phyloP scores from a whole-genome alignment of 2,888 invertebrate genomes.

The Vandiemenella viatica region DNA sequence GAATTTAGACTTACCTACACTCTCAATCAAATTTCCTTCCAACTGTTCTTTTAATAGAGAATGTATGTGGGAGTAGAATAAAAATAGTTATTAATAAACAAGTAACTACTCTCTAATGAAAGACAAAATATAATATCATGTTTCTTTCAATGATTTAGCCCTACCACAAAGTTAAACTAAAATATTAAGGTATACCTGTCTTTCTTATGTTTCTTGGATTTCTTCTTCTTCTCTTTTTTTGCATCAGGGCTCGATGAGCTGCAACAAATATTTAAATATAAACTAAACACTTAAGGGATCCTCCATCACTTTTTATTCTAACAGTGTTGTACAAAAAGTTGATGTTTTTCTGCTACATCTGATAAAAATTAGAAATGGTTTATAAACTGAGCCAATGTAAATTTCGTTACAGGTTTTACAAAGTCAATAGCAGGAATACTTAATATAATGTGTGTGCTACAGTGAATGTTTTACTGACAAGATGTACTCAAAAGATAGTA shows the following conservation, averaged over 20 bases:
- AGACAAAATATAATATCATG: neutral
- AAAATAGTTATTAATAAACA: constrained; percentile 3
- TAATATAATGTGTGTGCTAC: too few relatives aligned
- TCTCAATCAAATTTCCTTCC: constrained; percentile 16
- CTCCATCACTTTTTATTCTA: too few relatives aligned
- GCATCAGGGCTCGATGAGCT: constrained; percentile 25
- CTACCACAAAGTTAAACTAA: neutral
- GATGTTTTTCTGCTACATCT: too few relatives aligned
- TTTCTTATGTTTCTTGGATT: constrained; percentile 51
- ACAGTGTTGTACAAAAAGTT: too few relatives aligned
- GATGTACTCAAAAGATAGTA: too few relatives aligned
- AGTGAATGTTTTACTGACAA: too few relatives aligned
- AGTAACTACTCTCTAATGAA: neutral
- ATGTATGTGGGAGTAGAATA: constrained; percentile 20
- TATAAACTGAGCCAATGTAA: too few relatives aligned
- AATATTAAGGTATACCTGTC: constrained; percentile 37
- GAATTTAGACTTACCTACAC: constrained; percentile 24
- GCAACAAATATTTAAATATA: too few relatives aligned
- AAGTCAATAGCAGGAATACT: too few relatives aligned
- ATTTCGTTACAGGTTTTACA: too few relatives aligned
- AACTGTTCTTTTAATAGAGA: constrained; percentile 30
- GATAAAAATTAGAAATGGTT: too few relatives aligned
- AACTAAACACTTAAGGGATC: too few relatives aligned
- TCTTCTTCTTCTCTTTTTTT: constrained; percentile 45
- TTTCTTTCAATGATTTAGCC: neutral